phyloP scores from a whole-genome alignment of 2,888 invertebrate species.

The Penaeus monodon region DNA sequence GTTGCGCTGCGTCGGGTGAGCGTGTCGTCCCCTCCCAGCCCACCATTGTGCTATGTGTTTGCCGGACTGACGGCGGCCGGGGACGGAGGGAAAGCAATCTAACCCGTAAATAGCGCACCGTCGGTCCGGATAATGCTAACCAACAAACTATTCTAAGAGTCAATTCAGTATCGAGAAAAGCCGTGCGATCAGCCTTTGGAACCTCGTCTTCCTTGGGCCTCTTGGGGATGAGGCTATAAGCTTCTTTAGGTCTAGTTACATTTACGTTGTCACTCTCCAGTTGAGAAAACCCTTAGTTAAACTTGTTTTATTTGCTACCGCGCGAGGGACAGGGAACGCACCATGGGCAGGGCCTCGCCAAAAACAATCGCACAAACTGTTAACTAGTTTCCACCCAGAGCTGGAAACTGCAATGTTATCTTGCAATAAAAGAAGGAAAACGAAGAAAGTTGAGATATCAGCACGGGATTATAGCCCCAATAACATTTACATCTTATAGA shows the following conservation, averaged over 20 bases:
- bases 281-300: constrained; percentile 42
- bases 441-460: no score
- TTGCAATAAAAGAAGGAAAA: no score
- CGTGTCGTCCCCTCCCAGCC: constrained; percentile 35
- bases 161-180: no score
- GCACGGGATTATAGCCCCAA: no score
- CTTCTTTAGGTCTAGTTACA: constrained; percentile 56
- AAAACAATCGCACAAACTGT: no score
- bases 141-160: constrained; percentile 21
- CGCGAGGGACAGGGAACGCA: constrained; percentile 6
- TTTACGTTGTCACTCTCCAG: constrained; percentile 50
- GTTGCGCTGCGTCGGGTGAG: neutral
- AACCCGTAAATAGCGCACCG: constrained; percentile 55
- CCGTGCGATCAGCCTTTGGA: no score
- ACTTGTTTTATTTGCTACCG: constrained; percentile 36
- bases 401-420: no score
- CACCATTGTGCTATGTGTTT: constrained; percentile 46
- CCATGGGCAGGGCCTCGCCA: no score
- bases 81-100: constrained; percentile 52
- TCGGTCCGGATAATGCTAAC: constrained; percentile 31
- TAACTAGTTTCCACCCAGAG: no score
- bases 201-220: constrained; percentile 2
- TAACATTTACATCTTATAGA: no score
- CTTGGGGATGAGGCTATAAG: constrained; percentile 18
- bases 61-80: constrained; percentile 47